Conservation (phyloP, 2,113 vertebrate genomes). For the Elanoides forficatus region DNA sequence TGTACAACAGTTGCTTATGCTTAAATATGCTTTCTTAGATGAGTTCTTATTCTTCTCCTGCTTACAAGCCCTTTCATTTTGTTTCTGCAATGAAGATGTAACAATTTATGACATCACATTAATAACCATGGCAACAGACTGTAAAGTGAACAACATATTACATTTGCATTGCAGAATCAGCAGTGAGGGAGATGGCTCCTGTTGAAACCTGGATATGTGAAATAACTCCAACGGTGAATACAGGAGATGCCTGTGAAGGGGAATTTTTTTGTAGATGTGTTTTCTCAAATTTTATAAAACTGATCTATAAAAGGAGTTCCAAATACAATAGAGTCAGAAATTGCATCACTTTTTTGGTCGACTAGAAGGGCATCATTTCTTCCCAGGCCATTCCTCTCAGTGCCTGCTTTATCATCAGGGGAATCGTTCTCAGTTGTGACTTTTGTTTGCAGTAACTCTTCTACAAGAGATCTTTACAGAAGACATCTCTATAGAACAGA, state of each 20-base stretch:
- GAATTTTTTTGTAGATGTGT: background rate
- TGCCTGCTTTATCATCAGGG: background rate
- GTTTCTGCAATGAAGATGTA: constrained; percentile 52
- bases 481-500: background rate
- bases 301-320: background rate
- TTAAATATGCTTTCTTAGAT: background rate
- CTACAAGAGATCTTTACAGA: background rate
- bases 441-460: background rate
- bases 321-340: background rate
- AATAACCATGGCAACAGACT: constrained; percentile 58
- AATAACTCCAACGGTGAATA: background rate
- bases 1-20: background rate
- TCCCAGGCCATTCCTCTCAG: background rate
- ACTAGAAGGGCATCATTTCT: background rate
- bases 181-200: background rate
- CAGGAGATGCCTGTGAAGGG: background rate
- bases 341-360: fast-evolving
- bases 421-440: background rate
- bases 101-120: constrained; percentile 61
- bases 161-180: constrained; percentile 56
- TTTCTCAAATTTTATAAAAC: background rate
- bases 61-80: constrained; percentile 27
- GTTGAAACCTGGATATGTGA: background rate
- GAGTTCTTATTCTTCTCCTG: background rate
- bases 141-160: constrained; percentile 39